A percentile compares a stretch with the other conserved stretches of the same genome.
These are phyloP conservation scores for Pyrrhosoma nymphula DNA, from an alignment of 2,888 invertebrate species.

Conservation along the genomic window DNA sequence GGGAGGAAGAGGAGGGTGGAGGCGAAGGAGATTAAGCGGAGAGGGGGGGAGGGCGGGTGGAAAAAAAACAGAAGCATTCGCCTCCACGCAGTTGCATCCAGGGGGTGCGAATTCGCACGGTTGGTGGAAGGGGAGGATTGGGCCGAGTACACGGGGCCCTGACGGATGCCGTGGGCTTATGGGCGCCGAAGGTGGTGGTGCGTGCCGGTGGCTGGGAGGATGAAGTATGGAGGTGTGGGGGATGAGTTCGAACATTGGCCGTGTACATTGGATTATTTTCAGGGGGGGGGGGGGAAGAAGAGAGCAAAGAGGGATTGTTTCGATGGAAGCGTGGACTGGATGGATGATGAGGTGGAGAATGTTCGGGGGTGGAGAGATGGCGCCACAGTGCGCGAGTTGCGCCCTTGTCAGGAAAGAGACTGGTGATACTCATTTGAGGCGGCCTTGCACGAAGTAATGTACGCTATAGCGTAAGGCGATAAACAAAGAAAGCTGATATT, in stretches of 20 bases:
- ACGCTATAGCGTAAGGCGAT: no score
- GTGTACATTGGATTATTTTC: background rate
- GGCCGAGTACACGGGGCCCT: background rate
- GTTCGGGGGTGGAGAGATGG: background rate
- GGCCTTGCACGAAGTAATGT: no score
- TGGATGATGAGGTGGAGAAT: background rate
- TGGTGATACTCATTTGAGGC: no score
- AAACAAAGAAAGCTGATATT: no score
- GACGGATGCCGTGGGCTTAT: conserved; percentile 11
- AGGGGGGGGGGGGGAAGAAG: background rate
- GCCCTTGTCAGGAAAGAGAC: background rate
- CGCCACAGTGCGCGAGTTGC: background rate
- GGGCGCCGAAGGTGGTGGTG: background rate
- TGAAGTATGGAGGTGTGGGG: no score
- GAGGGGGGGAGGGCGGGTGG: background rate
- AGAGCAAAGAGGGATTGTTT: background rate
- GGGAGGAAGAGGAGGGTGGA: no score
- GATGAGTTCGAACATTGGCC: background rate
- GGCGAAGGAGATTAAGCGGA: background rate
- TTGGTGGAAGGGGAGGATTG: background rate
- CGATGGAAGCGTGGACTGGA: background rate
- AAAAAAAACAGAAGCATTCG: background rate
- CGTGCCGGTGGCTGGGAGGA: background rate
- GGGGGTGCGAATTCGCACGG: conserved; percentile 29
- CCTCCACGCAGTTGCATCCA: background rate